These are phyloP conservation scores for Chaenocephalus aceratus DNA, from an alignment of 2,113 vertebrate species.

Conservation along the genomic window DNA sequence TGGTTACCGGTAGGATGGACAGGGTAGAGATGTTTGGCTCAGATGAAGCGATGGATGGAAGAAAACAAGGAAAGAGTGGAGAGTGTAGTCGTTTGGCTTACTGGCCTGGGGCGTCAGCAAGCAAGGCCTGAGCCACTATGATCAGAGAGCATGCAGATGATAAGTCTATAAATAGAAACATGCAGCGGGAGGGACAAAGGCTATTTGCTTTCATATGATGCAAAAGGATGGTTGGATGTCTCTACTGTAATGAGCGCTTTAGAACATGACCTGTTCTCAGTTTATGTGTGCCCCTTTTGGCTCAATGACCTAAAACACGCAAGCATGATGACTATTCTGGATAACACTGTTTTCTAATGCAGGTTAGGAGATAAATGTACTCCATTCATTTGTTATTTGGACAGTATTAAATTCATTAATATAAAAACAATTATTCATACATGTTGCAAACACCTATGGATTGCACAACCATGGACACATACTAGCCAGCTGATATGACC, in stretches of 20 bases:
- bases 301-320: slow-evolving; percentile 15
- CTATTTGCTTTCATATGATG: slow-evolving; percentile 63
- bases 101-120: slow-evolving; percentile 58
- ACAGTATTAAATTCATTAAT: not conserved
- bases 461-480: not conserved
- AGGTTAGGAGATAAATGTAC: too few species aligned
- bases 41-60: slow-evolving; percentile 35
- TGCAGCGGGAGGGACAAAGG: slow-evolving; percentile 63
- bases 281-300: not conserved
- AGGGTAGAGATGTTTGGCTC: slow-evolving; percentile 20
- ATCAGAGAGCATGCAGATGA: slow-evolving; percentile 76
- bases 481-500: not conserved
- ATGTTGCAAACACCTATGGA: not conserved
- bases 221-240: slow-evolving; percentile 38
- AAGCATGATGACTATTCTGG: not conserved
- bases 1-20: slow-evolving; percentile 6
- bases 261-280: slow-evolving; percentile 15
- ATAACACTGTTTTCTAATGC: too few species aligned
- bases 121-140: slow-evolving; percentile 67
- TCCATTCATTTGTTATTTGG: too few species aligned
- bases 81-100: slow-evolving; percentile 59
- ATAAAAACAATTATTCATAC: not conserved
- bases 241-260: slow-evolving; percentile 8
- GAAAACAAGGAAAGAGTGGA: slow-evolving; percentile 26
- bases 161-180: slow-evolving; percentile 77